Base-by-base conservation (phyloP, 2,113 vertebrate species). In the Alaudala cheleensis region DNA sequence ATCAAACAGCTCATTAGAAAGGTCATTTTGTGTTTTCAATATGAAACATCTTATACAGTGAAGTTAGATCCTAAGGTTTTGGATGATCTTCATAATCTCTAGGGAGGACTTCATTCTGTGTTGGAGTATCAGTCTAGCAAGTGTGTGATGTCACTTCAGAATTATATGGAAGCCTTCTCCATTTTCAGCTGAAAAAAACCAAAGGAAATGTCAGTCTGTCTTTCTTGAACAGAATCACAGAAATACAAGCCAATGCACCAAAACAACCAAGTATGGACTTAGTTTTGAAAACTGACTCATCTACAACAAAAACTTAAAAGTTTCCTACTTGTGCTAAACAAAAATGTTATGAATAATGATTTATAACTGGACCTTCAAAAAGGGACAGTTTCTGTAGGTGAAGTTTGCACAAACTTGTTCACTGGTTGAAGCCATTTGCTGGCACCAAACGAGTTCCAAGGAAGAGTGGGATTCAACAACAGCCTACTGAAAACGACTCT, bases 111-210 rank as follows among this genome's bases (percentile, higher is more conserved):
- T 97, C 93, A 84, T 96, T 98, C 97, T 94, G 96, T 80, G 3
- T 26, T 95, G 93, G 92, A 95, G 65, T 90, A 93, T 45, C 71
- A 93, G 91, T 93, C 96, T 88, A 90, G 93, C 85, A 82, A 50
- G 42, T 4, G 4, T 92, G 87, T 87, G 94, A 88, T 54, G 62
- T 99, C 98, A 99, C 97, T 99, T 99, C 97, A 99, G 91, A 96
- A 99, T 99, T 95, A 99, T 98, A 96, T 99, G 99, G 97, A 99
- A 98, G 92, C 99, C 98, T 97, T 99, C 99, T 64, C 98, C 98
- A 92, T 98, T 98, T 97, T 99, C 99, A 98, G 99, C 99, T 99
- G 71, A 95, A 65, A 96, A 76, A 58, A 81, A 76, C 57, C 60
- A 66, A 74, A 62, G 67, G 31, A 31, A 89, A 24, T 2, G 10